These are phyloP conservation scores for Sula dactylatra DNA, from an alignment of 2,113 vertebrate genomes.

Conservation along the genomic window DNA sequence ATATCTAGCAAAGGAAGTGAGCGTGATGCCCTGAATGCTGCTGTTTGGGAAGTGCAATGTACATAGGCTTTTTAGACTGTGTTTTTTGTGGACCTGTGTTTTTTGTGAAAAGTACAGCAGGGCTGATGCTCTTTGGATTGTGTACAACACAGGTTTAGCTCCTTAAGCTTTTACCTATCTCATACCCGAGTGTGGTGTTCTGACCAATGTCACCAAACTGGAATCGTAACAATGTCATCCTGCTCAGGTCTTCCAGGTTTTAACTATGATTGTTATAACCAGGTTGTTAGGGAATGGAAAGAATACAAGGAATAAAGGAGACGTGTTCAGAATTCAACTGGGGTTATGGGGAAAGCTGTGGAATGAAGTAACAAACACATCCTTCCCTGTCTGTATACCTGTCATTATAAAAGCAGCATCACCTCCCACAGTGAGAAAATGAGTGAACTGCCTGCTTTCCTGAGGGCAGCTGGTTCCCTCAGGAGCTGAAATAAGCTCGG, in stretches of 20 bases:
- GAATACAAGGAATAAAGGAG: neutral
- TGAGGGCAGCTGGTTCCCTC: neutral
- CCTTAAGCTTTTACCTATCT: neutral
- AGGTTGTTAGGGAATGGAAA: neutral
- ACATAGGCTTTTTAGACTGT: neutral
- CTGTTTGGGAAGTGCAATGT: neutral
- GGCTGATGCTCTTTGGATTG: neutral
- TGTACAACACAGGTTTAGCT: neutral
- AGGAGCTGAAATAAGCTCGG: neutral
- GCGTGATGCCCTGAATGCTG: neutral
- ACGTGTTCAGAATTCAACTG: neutral
- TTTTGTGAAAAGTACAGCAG: neutral
- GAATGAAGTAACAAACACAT: neutral
- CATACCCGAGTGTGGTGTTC: neutral
- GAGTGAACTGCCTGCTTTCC: neutral
- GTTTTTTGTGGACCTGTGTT: neutral
- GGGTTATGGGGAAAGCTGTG: neutral
- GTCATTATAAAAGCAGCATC: neutral
- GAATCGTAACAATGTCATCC: neutral
- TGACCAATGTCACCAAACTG: neutral
- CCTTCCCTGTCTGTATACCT: neutral
- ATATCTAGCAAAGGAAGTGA: neutral
- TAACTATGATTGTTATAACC: neutral
- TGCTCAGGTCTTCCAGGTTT: neutral
- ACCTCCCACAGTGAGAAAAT: neutral